Base-by-base conservation (phyloP, 2,888 invertebrate species). In the Phyllotreta cruciferae region DNA sequence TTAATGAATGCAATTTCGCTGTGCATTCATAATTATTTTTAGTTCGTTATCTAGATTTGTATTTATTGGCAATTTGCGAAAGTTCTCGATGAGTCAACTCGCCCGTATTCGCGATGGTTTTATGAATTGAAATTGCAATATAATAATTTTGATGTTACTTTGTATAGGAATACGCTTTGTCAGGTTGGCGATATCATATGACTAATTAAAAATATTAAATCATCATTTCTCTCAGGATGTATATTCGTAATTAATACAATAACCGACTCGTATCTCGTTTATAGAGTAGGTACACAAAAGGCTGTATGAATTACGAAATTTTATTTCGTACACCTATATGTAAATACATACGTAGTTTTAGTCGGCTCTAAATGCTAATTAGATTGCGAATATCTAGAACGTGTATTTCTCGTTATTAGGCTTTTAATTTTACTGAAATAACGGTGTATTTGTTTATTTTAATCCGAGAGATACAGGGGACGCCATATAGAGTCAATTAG, bases 191-290 rank as follows among this genome's bases (percentile, higher is more conserved):
- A 56, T 56, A 56, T 56, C 37, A 6, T 47, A 42, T 56, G 47
- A 56, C 56, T 56, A 49, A 56, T 56, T 47, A 56, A 45, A 45
- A 45, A 45, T 56, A 47, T 47, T 56, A 24, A 45, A 56, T 47
- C 47, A 47, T 38, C 47, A 38, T 10, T 47, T 37, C 37, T 56
- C 34, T 35, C 35, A 10, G 49, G 34, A 47, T 24, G 14, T n/a
- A 47, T 47, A 34, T 47, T 6, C 9, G 7, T 13, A 10, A 14
- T 44, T 44, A 7, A 10, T n/a, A 44, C 44, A 11, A 11, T n/a
- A 44, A 14, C 14, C 14, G 14, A 44, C 10, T 44, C 14, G 44
- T 14, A 44, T 44, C 11, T 44, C 44, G 14, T 7, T 44, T 7
- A 10, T 41, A 24, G 24, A 24, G 24, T n/a, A n/a, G n/a, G n/a